Conservation (phyloP, 1,140 invertebrate species). For the Eueides isabella region DNA sequence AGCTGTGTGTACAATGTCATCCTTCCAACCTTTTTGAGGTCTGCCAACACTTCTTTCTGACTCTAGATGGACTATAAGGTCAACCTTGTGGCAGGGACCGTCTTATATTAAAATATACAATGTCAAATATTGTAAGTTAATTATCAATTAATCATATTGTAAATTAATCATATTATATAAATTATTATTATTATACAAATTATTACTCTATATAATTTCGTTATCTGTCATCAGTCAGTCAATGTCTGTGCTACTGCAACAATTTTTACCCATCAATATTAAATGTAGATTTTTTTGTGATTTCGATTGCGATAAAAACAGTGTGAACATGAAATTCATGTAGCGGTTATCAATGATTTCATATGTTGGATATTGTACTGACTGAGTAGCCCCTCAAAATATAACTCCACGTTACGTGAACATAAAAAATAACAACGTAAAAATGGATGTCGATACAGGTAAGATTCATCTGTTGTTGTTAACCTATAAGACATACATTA, state of each 20-base stretch:
- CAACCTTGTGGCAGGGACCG: too few species aligned
- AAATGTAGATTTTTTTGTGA: not conserved
- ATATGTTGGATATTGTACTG: not conserved
- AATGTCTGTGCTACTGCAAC: not conserved
- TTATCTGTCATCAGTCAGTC: too few species aligned
- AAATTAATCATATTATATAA: too few species aligned
- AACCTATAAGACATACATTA: conserved; percentile 2
- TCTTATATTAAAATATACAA: too few species aligned
- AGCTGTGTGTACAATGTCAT: too few species aligned
- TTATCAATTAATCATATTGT: too few species aligned
- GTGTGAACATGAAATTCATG: not conserved
- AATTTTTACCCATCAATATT: not conserved
- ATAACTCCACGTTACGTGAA: not conserved
- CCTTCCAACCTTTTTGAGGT: too few species aligned
- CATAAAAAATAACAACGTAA: conserved; percentile 18
- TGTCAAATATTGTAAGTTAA: too few species aligned
- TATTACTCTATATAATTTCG: too few species aligned
- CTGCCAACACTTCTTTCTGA: too few species aligned
- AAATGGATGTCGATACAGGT: conserved; percentile 66
- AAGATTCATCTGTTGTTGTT: conserved; percentile 21
- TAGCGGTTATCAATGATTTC: conserved; percentile 4
- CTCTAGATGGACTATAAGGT: too few species aligned
- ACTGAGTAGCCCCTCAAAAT: not conserved
- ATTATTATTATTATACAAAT: too few species aligned
- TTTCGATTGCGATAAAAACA: not conserved